Percentiles rank a stretch among this genome's conserved stretches.
Evolutionary conservation across 2,113 vertebrate species (phyloP).

Genomic region (Silurus meridionalis): DNA sequence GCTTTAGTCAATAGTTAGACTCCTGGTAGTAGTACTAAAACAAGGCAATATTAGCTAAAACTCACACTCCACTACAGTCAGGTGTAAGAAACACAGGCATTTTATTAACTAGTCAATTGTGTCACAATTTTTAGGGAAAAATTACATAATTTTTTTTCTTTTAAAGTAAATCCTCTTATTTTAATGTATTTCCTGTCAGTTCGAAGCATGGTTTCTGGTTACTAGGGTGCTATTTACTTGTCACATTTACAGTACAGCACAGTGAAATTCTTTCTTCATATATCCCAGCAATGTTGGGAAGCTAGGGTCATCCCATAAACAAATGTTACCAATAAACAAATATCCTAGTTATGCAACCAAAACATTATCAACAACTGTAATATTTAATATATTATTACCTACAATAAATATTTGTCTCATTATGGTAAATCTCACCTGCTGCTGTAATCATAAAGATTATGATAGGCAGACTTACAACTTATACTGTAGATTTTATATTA

Average conservation of each 20-base stretch:
- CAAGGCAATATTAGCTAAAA: background rate
- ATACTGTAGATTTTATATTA: background rate
- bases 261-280: too few relatives aligned
- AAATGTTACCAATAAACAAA: background rate
- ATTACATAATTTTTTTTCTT: background rate
- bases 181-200: background rate
- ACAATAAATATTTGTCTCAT: background rate
- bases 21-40: background rate
- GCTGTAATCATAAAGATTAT: background rate
- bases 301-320: too few relatives aligned
- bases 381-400: background rate
- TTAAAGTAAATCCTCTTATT: background rate
- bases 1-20: background rate
- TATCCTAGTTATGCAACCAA: background rate
- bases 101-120: background rate
- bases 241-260: too few relatives aligned
- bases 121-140: background rate
- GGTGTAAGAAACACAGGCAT: background rate
- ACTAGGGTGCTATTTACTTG: background rate
- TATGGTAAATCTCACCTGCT: background rate
- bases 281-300: too few relatives aligned
- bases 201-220: background rate
- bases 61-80: background rate
- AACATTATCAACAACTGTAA: background rate
- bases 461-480: too few relatives aligned